Base-by-base conservation (phyloP, 2,797 vertebrate genomes). In the Catharus ustulatus region DNA sequence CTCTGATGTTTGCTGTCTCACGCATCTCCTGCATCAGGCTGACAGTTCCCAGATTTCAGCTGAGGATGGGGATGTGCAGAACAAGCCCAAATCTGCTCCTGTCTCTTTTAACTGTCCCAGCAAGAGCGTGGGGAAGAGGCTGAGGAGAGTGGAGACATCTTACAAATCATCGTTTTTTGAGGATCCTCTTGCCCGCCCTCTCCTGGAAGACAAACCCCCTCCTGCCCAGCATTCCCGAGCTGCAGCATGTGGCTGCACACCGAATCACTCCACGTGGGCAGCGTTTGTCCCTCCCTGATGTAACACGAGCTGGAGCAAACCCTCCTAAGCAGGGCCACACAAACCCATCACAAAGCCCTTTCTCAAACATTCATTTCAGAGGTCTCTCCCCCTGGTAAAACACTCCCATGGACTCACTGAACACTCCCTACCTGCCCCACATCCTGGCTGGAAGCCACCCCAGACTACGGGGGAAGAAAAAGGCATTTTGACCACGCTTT, bases 1-100 rank as follows among this genome's bases (percentile, higher is more conserved):
- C 85, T 97, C 95, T 95, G 96, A 94, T 96, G 95, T 92, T 94
- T 95, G 95, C 95, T 17, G 76, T 94, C 95, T 95, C 97, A 86
- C 30, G 2, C 48, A 0, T 48, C 14, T 62, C 87, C 81, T 16
- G 80, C 83, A 90, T 71, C 94, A 80, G 78, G 63, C 93, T 95
- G 97, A 91, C 95, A 96, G 92, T 57, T 96, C 94, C 13, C 95
- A 95, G 90, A 54, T 84, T 84, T 66, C 83, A 90, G 90, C 71
- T 36, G 83, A 84, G 93, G 66, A 61, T 82, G 76, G 58, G 77
- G 52, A 84, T 15, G 59, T 77, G 90, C 88, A 42, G 87, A 59
- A 94, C 80, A 42, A 94, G 83, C 75, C 68, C 32, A 74, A 96
- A 86, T 32, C 85, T 30, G 76, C 89, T 95, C 63, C 89, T 8